Conservation (phyloP, 2,797 vertebrate species). For the Gadopsis marmoratus region DNA sequence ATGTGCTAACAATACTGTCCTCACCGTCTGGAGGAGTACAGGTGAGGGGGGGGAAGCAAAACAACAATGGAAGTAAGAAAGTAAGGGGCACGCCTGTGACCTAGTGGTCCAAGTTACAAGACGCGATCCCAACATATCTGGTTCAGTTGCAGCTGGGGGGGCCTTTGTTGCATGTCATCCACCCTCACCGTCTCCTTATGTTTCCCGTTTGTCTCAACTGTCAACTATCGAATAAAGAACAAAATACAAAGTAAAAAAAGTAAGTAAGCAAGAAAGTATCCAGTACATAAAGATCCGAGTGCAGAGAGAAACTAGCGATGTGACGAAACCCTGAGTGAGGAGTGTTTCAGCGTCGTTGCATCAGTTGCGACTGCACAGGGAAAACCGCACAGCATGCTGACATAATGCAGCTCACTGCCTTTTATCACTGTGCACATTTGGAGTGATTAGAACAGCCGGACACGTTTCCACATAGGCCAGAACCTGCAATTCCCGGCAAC, state of each 20-base stretch:
- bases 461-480: background rate
- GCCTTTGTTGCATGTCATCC: background rate
- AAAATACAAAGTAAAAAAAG: background rate
- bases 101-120: background rate
- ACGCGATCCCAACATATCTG: background rate
- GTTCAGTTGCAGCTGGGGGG: constrained; percentile 7
- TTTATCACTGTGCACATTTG: constrained; percentile 15
- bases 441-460: background rate
- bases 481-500: background rate
- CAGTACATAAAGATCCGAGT: background rate
- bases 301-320: constrained; percentile 10
- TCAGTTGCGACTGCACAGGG: constrained; percentile 44
- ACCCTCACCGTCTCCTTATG: background rate
- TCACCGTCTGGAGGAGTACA: background rate
- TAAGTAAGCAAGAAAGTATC: background rate
- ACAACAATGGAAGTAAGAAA: background rate
- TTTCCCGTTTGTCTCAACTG: background rate
- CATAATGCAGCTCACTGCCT: constrained; percentile 1
- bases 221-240: background rate
- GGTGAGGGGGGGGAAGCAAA: background rate
- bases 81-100: background rate
- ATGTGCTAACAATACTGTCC: background rate
- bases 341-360: constrained; percentile 61
- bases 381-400: constrained; percentile 33
- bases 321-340: constrained; percentile 45